Percentiles rank a stretch among this genome's conserved stretches.
phyloP scores from a whole-genome alignment of 2,113 vertebrate genomes.

The Tympanuchus pallidicinctus region DNA sequence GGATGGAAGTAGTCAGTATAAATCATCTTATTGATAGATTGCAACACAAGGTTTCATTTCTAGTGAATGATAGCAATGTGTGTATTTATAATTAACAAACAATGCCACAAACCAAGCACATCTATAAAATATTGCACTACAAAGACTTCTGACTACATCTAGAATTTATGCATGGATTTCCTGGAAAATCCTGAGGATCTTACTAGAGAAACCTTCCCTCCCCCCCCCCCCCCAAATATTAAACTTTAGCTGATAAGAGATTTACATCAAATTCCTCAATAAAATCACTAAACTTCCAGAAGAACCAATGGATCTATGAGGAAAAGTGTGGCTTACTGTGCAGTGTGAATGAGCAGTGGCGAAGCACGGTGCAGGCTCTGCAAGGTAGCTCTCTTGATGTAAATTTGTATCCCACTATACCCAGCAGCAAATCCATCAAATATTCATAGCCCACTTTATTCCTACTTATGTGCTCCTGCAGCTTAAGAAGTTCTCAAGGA shows the following conservation, averaged over 20 bases:
- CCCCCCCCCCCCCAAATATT: not conserved
- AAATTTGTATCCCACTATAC: not conserved
- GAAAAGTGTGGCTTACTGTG: not conserved
- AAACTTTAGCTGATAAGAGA: not conserved
- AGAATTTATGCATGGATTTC: not conserved
- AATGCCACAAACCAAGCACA: not conserved
- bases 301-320: not conserved
- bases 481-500: not conserved
- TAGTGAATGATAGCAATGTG: not conserved
- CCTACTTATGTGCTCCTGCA: not conserved
- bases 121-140: not conserved
- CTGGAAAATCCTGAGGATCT: not conserved
- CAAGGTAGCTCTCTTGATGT: not conserved
- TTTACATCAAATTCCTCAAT: not conserved
- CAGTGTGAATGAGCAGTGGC: not conserved
- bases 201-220: not conserved
- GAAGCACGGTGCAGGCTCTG: not conserved
- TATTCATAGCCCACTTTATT: not conserved
- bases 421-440: not conserved
- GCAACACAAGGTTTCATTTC: not conserved
- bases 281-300: not conserved
- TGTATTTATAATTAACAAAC: not conserved
- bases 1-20: not conserved
- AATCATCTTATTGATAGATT: not conserved
- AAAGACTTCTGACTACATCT: not conserved